Evolutionary conservation across 2,888 invertebrate genomes (phyloP), one percentile per base, ranked within the genome.

Genomic region (Galerucella pusilla): DNA sequence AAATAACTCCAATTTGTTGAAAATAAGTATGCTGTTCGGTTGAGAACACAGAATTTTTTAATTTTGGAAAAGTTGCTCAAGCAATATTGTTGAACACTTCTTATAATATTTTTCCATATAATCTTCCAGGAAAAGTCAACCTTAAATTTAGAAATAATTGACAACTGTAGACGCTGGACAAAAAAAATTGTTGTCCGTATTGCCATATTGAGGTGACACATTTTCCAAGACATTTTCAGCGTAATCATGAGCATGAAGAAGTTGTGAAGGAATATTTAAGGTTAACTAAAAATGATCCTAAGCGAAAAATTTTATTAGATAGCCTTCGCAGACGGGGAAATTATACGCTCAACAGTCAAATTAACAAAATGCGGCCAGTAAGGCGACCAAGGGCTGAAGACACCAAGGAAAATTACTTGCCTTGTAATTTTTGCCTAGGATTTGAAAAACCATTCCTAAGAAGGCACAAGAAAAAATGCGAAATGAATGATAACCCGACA

Each of bases 181-280:
- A 79, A 74, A 72, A 76, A 52, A 35, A 6, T 46, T 42, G 73
- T n/a, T 79, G 77, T 75, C 76, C 76, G 52, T 78, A 77, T 70
- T 77, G 79, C 71, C 65, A 69, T 61, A 59, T 64, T 64, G 77
- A 78, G 16, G 74, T 77, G 12, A 77, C 76, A 54, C 77, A 79
- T 28, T 79, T 79, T 73, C 70, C 79, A 14, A 72, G 78, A 49
- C 76, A 78, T 65, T 71, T 78, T 61, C 20, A 66, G 63, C 49
- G 76, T 42, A 73, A 76, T 64, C 76, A 79, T 72, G 46, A 66
- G 65, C 65, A 77, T 16, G 77, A 77, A 70, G 76, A 76, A 59
- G 79, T 75, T 59, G 76, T 79, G 20, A 72, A 71, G 70, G 74
- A 77, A 71, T 68, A 73, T 63, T 63, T 74, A 35, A 42, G 64